Conservation (phyloP, 1,140 invertebrate genomes). For the Sinella curviseta region DNA sequence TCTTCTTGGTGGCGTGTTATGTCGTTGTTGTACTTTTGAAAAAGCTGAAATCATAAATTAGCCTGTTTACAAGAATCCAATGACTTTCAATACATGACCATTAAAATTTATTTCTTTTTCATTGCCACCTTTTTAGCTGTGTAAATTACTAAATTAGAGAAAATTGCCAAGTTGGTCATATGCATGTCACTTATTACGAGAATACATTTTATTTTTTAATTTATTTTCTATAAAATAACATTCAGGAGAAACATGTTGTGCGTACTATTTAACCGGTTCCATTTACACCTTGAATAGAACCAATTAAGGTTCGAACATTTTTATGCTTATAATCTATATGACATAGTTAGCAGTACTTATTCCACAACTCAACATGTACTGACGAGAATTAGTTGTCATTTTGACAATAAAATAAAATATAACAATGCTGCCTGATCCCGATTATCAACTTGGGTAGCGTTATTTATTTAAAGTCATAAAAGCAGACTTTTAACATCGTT, state of each 20-base stretch:
- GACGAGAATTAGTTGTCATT: background rate
- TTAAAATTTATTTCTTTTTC: too few species aligned
- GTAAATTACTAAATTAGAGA: background rate
- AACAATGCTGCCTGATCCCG: background rate
- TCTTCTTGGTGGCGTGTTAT: too few species aligned
- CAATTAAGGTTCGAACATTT: background rate
- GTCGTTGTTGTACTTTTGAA: background rate
- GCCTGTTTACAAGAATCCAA: background rate
- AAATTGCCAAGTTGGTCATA: background rate
- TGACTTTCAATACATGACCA: too few species aligned
- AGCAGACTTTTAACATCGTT: background rate
- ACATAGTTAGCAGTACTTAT: background rate
- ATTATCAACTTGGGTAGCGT: background rate
- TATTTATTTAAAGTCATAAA: background rate
- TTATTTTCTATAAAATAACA: background rate
- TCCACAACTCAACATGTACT: background rate
- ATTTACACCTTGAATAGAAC: background rate
- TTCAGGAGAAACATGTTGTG: background rate
- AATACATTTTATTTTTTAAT: background rate
- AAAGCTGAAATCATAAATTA: background rate
- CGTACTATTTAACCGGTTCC: background rate
- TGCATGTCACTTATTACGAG: background rate
- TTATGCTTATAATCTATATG: background rate
- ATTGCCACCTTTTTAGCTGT: background rate
- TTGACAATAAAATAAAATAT: background rate